Percentiles rank a stretch among this genome's conserved stretches.
Evolutionary conservation across 2,113 vertebrate species (phyloP).

Genomic region (Malurus alboscapulatus): DNA sequence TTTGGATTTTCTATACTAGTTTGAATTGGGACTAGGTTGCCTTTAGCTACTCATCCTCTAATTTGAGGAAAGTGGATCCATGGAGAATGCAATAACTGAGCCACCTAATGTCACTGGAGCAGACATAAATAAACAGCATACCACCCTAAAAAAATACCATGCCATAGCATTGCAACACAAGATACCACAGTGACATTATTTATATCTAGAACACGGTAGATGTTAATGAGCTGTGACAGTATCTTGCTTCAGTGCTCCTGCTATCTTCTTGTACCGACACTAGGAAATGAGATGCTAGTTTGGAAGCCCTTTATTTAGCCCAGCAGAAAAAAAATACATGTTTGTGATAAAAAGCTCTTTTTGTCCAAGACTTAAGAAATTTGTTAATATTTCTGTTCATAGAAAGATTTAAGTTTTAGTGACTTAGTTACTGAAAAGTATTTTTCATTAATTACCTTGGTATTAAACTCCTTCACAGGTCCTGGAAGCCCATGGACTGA

Average conservation of each 20-base stretch:
- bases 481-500: constrained; percentile 92
- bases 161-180: background rate
- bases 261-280: background rate
- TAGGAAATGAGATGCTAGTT: background rate
- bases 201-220: background rate
- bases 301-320: background rate
- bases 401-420: background rate
- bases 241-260: background rate
- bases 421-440: background rate
- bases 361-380: background rate
- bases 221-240: background rate
- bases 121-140: background rate
- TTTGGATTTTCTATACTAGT: background rate
- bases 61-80: background rate
- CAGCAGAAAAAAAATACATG: background rate
- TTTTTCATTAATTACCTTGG: background rate
- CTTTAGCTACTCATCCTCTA: background rate
- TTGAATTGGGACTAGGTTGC: background rate
- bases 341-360: background rate
- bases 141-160: background rate
- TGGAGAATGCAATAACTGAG: background rate
- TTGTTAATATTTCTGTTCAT: background rate
- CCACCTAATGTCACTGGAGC: background rate
- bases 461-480: constrained; percentile 78
- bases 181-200: background rate